These are phyloP conservation scores for Plagodis pulveraria DNA, from an alignment of 2,888 invertebrate species.

Conservation along the genomic window DNA sequence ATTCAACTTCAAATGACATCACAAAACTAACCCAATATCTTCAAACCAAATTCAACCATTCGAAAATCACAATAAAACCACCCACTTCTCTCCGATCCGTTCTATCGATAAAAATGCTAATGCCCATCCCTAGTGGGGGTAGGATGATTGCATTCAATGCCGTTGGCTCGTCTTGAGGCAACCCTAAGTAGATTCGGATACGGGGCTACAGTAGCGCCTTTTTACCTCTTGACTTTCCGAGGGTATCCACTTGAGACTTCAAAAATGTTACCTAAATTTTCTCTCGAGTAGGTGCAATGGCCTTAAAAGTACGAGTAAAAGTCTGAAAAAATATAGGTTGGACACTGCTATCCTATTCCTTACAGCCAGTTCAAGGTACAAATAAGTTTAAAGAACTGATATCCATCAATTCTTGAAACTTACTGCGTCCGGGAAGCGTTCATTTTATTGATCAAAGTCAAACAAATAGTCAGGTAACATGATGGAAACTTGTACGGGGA, in stretches of 20 bases:
- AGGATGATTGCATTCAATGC: constrained; percentile 73
- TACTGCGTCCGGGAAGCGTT: no score
- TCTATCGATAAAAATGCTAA: constrained; percentile 80
- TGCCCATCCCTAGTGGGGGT: constrained; percentile 65
- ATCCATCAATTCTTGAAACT: no score
- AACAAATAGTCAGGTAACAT: no score
- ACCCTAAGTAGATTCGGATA: constrained; percentile 55
- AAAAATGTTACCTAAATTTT: constrained; percentile 33
- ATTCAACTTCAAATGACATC: constrained; percentile 8
- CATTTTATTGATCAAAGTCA: no score
- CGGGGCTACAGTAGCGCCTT: constrained; percentile 51
- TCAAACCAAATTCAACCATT: constrained; percentile 21
- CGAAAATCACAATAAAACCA: constrained; percentile 30
- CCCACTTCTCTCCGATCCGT: constrained; percentile 53
- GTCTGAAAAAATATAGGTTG: no score
- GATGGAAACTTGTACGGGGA: no score
- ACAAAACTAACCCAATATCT: constrained; percentile 20
- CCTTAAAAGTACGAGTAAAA: constrained; percentile 4
- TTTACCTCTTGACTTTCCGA: constrained; percentile 49
- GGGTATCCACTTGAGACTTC: constrained; percentile 45
- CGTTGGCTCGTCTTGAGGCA: constrained; percentile 47
- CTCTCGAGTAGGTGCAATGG: constrained; percentile 14
- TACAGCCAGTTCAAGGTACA: no score
- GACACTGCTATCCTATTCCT: no score
- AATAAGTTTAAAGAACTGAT: no score